Percentiles rank a stretch among this genome's conserved stretches.
Conservation (phyloP, 2,797 vertebrate genomes). For the Hippopotamyrus pictus region DNA sequence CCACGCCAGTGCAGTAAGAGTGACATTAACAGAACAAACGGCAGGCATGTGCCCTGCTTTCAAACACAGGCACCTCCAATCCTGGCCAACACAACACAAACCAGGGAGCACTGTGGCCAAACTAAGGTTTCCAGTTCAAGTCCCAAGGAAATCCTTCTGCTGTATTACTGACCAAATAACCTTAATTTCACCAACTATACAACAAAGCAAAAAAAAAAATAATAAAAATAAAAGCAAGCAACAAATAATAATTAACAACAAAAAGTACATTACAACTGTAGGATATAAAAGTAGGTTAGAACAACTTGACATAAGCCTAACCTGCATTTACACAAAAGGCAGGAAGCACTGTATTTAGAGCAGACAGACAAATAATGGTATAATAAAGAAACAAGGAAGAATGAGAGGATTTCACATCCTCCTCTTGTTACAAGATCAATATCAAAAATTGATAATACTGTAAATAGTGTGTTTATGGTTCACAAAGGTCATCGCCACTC, state of each 20-base stretch:
- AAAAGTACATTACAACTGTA: background rate
- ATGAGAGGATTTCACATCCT: background rate
- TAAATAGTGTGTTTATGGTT: background rate
- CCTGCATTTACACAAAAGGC: background rate
- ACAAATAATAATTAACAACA: background rate
- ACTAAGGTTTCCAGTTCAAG: background rate
- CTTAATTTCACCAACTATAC: background rate
- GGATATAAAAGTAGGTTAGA: background rate
- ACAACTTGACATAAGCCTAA: background rate
- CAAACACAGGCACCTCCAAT: background rate
- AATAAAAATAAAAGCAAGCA: background rate
- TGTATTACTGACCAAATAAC: background rate
- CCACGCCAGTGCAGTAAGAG: background rate
- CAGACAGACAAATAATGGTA: background rate
- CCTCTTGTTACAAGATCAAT: conserved; percentile 2
- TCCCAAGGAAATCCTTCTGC: background rate
- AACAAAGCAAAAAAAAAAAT: background rate
- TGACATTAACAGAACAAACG: background rate
- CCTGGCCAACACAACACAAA: background rate
- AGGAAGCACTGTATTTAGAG: background rate
- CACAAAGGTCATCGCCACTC: background rate
- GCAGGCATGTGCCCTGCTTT: background rate
- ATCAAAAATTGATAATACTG: background rate
- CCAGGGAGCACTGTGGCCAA: background rate
- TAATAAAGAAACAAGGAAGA: background rate